Evolutionary conservation across 2,888 invertebrate species (phyloP), one percentile per base, ranked within the genome.

Genomic region (Amiota minor): DNA sequence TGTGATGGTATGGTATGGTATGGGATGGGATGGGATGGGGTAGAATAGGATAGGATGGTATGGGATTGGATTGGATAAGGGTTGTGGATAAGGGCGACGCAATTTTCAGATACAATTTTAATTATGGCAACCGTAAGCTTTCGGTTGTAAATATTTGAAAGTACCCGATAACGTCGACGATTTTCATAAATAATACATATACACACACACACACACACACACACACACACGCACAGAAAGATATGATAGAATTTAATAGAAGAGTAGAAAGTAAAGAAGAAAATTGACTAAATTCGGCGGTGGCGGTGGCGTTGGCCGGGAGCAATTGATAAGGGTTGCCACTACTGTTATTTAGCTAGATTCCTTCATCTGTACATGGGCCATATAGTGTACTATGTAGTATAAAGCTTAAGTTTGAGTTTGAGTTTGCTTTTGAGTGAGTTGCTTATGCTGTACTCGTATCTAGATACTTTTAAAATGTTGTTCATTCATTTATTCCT

Each of bases 61-160:
- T 70, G 47, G 56, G 59, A 56, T 59, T 2, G 10, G n/a, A 46
- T 35, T 3, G 10, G 73, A 10, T 12, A 18, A n/a, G 70, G 20
- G 50, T 23, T 2, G 16, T 70, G 62, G 16, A 49, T 59, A 16
- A 68, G 67, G 78, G 79, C 78, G 77, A 76, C 75, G 81, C 78
- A 85, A 82, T 83, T 86, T 86, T 87, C 83, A 87, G 88, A 84
- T 88, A 88, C 86, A 88, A 87, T 88, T 88, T 88, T 88, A 88
- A 88, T 88, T 88, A 88, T 88, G 86, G 85, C 87, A 86, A 88
- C 87, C 87, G 87, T 88, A 87, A 88, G 88, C 86, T 88, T 86
- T 86, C 80, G 88, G 86, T 87, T 85, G 87, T 88, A 87, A 87
- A 88, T 88, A 86, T 88, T 87, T 87, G 85, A 85, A 85, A 83